Evolutionary conservation across 2,888 invertebrate genomes (phyloP), one percentile per base, ranked within the genome.

Genomic region (Parnassius apollo): DNA sequence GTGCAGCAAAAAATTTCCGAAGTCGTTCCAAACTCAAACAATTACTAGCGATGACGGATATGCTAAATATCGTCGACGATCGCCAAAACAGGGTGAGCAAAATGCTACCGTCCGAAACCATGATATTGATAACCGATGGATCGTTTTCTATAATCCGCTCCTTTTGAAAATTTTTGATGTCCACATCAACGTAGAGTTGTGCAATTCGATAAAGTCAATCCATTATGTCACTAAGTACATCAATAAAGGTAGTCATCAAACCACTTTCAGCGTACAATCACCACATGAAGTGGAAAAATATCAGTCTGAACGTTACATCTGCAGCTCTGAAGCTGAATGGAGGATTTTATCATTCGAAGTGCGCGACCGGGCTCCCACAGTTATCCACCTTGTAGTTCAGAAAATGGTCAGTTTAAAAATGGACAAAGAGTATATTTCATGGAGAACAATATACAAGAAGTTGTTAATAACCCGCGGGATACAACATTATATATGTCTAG

Each of bases 11-110:
- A 45, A 10, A 45, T 11, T 45, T 45, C 45, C 10, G 45, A 45
- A 9, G 45, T 45, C 45, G 1, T 42, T 42, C 42, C 60, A 64
- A 64, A 67, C 50, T 51, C 62, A 71, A 67, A 68, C 69, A 65
- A 1, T 0, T 56, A 68, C 71, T 60, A 64, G 68, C 61, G 67
- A 71, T 64, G 69, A 72, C 58, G 70, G 71, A 59, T 73, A 74
- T 68, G 68, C 70, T 42, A 64, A 67, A 69, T 72, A 71, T 65
- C 61, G 70, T 44, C 67, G 69, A 60, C 45, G 45, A 45, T 45
- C 45, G 45, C 45, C 45, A 9, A 0, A 9, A 45, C 10, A 45
- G 45, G 45, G 67, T 53, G 67, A 66, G 51, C 57, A 62, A 59
- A 66, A 12, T 62, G 63, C 64, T 7, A 66, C 58, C 13, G 59